Percentiles rank a stretch among this genome's conserved stretches.
Evolutionary conservation across 2,113 vertebrate genomes (phyloP).

Genomic region (Orcinus orca): DNA sequence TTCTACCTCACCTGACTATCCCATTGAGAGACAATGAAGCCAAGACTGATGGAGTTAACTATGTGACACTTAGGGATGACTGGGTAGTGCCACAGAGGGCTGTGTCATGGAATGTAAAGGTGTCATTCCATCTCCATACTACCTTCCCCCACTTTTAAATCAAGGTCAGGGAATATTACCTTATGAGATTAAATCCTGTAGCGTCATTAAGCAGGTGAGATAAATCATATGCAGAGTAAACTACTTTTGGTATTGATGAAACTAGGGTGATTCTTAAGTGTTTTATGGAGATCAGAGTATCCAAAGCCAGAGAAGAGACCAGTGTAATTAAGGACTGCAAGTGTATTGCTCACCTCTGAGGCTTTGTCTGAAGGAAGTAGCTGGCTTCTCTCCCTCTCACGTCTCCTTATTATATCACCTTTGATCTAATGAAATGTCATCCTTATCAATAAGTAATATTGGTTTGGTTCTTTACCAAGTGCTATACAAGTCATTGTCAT

Average conservation of each 20-base stretch:
- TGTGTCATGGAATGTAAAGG: not conserved
- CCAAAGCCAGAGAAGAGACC: not conserved
- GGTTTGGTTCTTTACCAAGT: not conserved
- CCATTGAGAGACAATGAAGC: not conserved
- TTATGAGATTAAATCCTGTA: not conserved
- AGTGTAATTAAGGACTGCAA: not conserved
- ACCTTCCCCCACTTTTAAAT: not conserved
- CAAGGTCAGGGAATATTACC: not conserved
- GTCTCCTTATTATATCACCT: not conserved
- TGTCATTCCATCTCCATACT: not conserved
- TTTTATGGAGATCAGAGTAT: not conserved
- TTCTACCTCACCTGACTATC: not conserved
- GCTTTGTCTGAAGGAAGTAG: not conserved
- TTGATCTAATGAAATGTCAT: slow-evolving; percentile 24
- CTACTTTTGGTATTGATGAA: slow-evolving; percentile 1
- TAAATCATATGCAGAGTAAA: not conserved
- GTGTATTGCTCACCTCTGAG: not conserved
- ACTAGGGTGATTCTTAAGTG: not conserved
- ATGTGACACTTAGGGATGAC: not conserved
- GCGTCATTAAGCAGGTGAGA: not conserved
- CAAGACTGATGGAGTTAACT: not conserved
- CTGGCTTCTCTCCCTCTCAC: not conserved
- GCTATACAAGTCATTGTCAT: not conserved
- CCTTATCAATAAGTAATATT: not conserved
- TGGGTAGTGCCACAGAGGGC: not conserved